A percentile compares a stretch with the other conserved stretches of the same genome.
These are phyloP conservation scores for Drosophila lacteicornis DNA, from an alignment of 1,140 invertebrate genomes.

Conservation along the genomic window DNA sequence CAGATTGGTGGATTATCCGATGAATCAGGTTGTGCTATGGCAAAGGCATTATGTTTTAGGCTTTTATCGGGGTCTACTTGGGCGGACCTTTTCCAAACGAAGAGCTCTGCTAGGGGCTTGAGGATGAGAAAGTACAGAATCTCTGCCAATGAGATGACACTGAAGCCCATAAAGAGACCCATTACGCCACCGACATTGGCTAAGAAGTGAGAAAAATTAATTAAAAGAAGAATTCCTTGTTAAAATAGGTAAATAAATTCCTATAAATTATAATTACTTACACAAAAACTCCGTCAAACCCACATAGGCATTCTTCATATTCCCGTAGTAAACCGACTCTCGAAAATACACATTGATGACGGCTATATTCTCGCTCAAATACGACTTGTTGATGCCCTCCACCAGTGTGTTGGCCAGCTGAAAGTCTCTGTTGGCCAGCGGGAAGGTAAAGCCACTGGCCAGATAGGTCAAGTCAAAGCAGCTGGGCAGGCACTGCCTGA, in stretches of 20 bases:
- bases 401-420: constrained; percentile 53
- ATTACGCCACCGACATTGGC: constrained; percentile 92
- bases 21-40: not conserved
- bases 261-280: constrained; percentile 65
- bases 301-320: constrained; percentile 90
- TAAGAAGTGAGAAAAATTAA: constrained; percentile 78
- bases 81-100: constrained; percentile 45
- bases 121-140: constrained; percentile 89
- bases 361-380: constrained; percentile 87
- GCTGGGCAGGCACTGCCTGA: constrained; percentile 55
- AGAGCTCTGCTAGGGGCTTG: constrained; percentile 78
- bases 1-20: constrained; percentile 26
- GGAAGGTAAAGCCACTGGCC: constrained; percentile 64
- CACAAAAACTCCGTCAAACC: constrained; percentile 91
- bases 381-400: constrained; percentile 59
- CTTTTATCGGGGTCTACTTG: not conserved
- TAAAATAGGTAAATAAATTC: not conserved
- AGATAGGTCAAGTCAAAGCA: constrained; percentile 73
- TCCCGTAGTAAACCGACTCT: constrained; percentile 89
- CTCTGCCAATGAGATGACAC: constrained; percentile 91
- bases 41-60: constrained; percentile 9
- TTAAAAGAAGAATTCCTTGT: not conserved
- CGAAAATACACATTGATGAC: constrained; percentile 90
- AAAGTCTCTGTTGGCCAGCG: constrained; percentile 55
- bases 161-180: constrained; percentile 93